Evolutionary conservation across 2,113 vertebrate genomes (phyloP).

Genomic region (Bufo gargarizans): DNA sequence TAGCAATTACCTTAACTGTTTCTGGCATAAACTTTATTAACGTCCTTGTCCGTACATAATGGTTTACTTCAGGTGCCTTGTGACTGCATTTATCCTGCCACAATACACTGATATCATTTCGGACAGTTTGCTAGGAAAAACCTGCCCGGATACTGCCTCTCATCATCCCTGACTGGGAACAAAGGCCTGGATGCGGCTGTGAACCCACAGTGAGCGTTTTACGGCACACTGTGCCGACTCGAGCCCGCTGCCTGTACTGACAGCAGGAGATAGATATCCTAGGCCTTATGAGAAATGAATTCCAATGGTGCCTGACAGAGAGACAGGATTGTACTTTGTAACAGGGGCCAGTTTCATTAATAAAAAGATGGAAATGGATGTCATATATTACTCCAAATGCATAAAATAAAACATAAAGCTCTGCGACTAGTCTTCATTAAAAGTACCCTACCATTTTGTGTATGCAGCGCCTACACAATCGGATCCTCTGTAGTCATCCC

Average conservation of each 20-base stretch:
- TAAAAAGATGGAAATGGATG: background rate
- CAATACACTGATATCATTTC: background rate
- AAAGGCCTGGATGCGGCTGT: background rate
- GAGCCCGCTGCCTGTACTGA: background rate
- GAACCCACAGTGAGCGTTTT: background rate
- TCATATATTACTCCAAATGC: too few species aligned
- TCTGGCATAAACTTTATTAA: conserved; percentile 33
- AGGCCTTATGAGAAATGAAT: background rate
- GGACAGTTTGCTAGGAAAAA: background rate
- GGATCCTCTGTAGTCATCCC: background rate
- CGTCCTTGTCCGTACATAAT: background rate
- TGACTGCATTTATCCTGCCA: background rate
- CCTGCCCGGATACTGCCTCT: background rate
- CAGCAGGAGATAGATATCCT: conserved; percentile 1
- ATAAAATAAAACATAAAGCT: too few species aligned
- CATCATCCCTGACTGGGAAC: conserved; percentile 3
- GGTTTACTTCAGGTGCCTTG: background rate
- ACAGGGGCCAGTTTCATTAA: background rate
- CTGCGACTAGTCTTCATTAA: too few species aligned
- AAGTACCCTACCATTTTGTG: background rate
- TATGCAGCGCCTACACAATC: background rate
- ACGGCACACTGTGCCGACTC: background rate
- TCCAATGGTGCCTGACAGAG: background rate
- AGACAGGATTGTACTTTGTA: background rate
- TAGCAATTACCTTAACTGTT: conserved; percentile 50